Conservation (phyloP, 2,113 vertebrate genomes). For the Vulpes lagopus region DNA sequence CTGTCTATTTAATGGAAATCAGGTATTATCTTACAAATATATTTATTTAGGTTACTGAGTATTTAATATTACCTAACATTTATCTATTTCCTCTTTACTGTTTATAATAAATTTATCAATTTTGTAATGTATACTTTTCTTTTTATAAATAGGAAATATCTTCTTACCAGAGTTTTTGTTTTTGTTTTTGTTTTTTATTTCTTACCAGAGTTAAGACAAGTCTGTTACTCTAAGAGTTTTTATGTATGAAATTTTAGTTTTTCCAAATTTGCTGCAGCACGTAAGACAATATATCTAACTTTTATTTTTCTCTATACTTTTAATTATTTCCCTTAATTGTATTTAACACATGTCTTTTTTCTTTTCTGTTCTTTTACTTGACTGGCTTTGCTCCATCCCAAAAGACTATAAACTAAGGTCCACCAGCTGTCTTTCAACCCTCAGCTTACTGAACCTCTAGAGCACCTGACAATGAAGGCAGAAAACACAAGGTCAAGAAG, state of each 20-base stretch:
- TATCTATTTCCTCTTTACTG: not conserved
- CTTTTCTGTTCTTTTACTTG: not conserved
- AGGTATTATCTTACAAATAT: not conserved
- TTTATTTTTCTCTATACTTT: not conserved
- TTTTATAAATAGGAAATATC: constrained; percentile 1
- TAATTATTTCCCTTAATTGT: not conserved
- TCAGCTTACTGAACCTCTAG: not conserved
- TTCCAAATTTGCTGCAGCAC: not conserved
- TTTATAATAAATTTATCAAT: not conserved
- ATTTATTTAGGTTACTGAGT: not conserved
- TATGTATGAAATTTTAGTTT: not conserved
- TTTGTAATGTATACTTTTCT: not conserved
- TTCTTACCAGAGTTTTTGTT: not conserved
- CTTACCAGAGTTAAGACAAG: not conserved
- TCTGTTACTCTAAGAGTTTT: not conserved
- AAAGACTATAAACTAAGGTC: not conserved
- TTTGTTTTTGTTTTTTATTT: not conserved
- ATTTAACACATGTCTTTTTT: not conserved
- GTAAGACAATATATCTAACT: not conserved
- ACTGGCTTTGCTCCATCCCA: not conserved
- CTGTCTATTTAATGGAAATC: not conserved
- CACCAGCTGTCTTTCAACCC: not conserved
- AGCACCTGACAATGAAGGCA: not conserved
- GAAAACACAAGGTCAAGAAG: not conserved
- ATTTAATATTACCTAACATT: not conserved